A percentile compares a stretch with the other conserved stretches of the same genome.
Evolutionary conservation across 2,797 vertebrate genomes (phyloP).

Genomic region (Pipistrellus nathusii): DNA sequence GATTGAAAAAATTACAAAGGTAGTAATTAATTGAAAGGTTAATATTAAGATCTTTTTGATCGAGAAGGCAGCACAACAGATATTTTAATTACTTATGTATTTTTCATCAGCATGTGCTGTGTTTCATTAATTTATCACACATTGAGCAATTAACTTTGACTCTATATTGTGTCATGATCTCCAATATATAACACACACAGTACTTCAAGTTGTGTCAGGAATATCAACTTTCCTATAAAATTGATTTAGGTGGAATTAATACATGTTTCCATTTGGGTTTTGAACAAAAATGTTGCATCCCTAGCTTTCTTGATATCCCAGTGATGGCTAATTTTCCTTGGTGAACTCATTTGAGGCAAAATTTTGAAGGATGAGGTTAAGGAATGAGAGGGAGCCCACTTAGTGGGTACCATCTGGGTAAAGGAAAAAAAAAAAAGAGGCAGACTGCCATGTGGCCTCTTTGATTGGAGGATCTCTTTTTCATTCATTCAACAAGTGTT

Average conservation of each 20-base stretch:
- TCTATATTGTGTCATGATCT: neutral
- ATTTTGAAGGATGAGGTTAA: neutral
- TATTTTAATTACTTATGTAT: slow-evolving; percentile 23
- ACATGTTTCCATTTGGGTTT: slow-evolving; percentile 23
- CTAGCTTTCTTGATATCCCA: slow-evolving; percentile 30
- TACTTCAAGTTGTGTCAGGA: slow-evolving; percentile 17
- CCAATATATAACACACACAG: neutral
- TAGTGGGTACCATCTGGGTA: slow-evolving; percentile 39
- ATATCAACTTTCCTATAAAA: slow-evolving; percentile 26
- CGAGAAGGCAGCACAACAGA: neutral
- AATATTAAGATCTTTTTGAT: slow-evolving; percentile 14
- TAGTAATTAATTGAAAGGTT: slow-evolving; percentile 32
- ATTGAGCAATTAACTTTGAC: slow-evolving; percentile 6
- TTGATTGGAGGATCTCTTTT: slow-evolving; percentile 22
- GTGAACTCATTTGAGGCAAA: neutral
- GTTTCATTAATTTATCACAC: slow-evolving; percentile 63
- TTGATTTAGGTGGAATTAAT: slow-evolving; percentile 42
- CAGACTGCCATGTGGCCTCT: neutral
- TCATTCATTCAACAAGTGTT: slow-evolving; percentile 9
- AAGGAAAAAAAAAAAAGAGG: neutral
- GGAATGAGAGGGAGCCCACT: slow-evolving; percentile 12
- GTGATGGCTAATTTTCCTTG: slow-evolving; percentile 24
- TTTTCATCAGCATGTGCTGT: slow-evolving; percentile 26
- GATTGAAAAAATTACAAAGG: slow-evolving; percentile 38
- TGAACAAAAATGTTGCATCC: neutral